phyloP scores from a whole-genome alignment of 2,888 invertebrate genomes.

The Cartodere bifasciata region DNA sequence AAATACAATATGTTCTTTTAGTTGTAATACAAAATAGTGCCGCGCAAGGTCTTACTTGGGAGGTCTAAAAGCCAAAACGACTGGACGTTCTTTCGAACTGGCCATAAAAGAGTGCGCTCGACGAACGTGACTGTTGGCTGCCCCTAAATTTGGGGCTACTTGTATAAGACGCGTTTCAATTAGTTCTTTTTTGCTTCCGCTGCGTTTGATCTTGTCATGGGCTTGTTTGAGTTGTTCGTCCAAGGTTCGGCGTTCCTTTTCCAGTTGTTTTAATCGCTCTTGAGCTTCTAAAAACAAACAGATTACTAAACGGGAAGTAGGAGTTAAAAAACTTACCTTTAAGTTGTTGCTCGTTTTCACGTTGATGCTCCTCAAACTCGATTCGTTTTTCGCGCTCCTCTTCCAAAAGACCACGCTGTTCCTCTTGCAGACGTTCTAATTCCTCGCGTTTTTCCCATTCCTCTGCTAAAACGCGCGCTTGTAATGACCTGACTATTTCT shows the following conservation, averaged over 20 bases:
- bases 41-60: no score
- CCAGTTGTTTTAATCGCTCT: constrained; percentile 52
- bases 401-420: constrained; percentile 58
- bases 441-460: constrained; percentile 78
- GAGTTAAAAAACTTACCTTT: constrained; percentile 40
- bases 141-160: constrained; percentile 41
- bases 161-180: constrained; percentile 43
- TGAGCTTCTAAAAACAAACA: constrained; percentile 50
- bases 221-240: constrained; percentile 59
- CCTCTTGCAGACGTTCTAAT: constrained; percentile 64
- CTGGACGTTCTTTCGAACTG: constrained; percentile 43
- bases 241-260: constrained; percentile 54
- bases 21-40: no score
- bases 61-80: constrained; percentile 32
- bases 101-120: constrained; percentile 59
- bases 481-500: constrained; percentile 60
- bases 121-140: constrained; percentile 48
- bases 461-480: constrained; percentile 63
- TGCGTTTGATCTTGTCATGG: constrained; percentile 52
- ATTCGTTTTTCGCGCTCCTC: constrained; percentile 62
- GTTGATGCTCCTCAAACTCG: constrained; percentile 60
- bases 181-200: constrained; percentile 49
- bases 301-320: constrained; percentile 1
- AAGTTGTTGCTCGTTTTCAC: constrained; percentile 55
- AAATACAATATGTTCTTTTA: no score